Conservation (phyloP, 2,888 invertebrate species). For the Brachypterus glaber region DNA sequence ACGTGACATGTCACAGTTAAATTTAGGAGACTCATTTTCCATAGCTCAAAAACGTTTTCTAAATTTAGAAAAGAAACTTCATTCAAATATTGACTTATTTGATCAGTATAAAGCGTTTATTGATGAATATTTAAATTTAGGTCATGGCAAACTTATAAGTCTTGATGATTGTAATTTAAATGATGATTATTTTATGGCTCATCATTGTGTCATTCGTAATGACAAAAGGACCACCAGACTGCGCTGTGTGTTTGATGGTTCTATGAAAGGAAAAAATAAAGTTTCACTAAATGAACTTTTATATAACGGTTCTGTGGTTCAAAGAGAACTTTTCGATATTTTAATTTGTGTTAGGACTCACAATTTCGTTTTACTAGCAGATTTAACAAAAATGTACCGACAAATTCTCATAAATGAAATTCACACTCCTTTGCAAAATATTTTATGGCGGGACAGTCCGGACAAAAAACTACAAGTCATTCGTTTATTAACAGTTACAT, state of each 20-base stretch:
- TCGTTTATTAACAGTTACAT: neutral
- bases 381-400: neutral
- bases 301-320: neutral
- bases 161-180: neutral
- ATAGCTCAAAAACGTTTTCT: neutral
- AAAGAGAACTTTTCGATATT: neutral
- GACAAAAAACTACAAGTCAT: neutral
- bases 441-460: neutral
- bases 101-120: neutral
- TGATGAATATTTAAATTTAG: neutral
- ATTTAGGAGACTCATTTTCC: neutral
- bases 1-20: neutral
- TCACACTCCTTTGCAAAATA: neutral
- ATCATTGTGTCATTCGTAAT: neutral
- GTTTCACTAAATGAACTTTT: neutral
- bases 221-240: neutral
- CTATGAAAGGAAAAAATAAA: no score
- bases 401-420: neutral
- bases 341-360: neutral
- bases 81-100: neutral
- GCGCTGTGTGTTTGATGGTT: no score
- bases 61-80: neutral
- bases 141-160: neutral
- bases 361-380: no score
- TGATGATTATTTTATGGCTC: neutral